These are phyloP conservation scores for Dorcus hopei DNA, from an alignment of 2,888 invertebrate species.

Conservation along the genomic window DNA sequence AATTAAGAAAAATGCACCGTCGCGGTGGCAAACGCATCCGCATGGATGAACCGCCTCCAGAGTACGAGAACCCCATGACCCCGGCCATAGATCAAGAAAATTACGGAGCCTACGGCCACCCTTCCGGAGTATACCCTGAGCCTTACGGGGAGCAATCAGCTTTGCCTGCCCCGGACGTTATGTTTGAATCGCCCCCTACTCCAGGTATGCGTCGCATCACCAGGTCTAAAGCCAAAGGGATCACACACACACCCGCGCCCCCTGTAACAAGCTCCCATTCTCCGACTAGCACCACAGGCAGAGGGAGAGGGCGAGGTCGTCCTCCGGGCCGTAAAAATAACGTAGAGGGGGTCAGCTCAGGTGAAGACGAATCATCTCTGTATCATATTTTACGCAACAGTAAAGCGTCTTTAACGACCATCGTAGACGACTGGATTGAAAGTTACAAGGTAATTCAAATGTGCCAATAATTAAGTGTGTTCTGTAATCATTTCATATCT, in stretches of 20 bases:
- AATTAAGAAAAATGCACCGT: conserved; percentile 65
- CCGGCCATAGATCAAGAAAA: conserved; percentile 53
- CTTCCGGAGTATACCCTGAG: conserved; percentile 25
- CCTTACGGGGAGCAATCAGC: conserved; percentile 37
- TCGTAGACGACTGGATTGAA: conserved; percentile 99
- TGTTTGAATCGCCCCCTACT: conserved; percentile 56
- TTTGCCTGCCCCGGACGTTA: conserved; percentile 41
- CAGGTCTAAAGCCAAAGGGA: conserved; percentile 57
- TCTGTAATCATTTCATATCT: too few species aligned
- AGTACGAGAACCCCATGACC: conserved; percentile 73
- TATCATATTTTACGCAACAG: conserved; percentile 82
- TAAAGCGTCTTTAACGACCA: conserved; percentile 75
- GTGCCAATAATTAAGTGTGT: background rate
- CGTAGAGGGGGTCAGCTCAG: conserved; percentile 42
- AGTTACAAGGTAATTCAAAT: conserved; percentile 72
- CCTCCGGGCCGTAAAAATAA: conserved; percentile 55
- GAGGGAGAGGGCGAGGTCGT: conserved; percentile 49
- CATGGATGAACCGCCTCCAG: conserved; percentile 88
- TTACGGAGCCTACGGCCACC: conserved; percentile 48
- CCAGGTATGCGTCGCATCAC: conserved; percentile 64
- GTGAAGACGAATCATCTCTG: conserved; percentile 78
- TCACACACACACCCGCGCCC: conserved; percentile 38
- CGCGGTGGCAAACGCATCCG: conserved; percentile 86
- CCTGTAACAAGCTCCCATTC: conserved; percentile 50
- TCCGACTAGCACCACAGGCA: conserved; percentile 41